Conservation (phyloP, 2,888 invertebrate species). For the Leptopilina drosophilae region DNA sequence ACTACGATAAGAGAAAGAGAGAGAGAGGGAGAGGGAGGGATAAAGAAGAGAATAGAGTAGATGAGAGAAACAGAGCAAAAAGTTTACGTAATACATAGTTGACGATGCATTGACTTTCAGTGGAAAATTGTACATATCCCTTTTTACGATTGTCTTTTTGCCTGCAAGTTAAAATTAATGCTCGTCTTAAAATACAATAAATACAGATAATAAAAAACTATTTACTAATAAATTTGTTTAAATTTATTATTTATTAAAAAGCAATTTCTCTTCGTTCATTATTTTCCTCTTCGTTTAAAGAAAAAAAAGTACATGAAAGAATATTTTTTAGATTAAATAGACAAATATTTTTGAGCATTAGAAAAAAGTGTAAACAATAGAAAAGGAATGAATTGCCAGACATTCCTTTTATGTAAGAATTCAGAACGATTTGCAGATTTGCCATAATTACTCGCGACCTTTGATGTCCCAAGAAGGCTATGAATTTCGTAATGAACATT, state of each 20-base stretch:
- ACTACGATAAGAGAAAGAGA: slow-evolving; percentile 39
- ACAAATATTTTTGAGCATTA: too few species aligned
- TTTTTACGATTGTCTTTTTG: neutral
- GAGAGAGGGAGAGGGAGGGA: neutral
- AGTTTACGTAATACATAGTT: slow-evolving; percentile 20
- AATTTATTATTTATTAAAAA: too few species aligned
- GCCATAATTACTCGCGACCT: slow-evolving; percentile 6
- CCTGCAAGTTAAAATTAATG: neutral
- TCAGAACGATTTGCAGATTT: slow-evolving; percentile 12
- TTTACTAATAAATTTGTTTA: too few species aligned
- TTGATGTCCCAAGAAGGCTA: slow-evolving; percentile 1
- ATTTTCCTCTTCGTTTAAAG: too few species aligned
- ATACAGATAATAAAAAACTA: too few species aligned
- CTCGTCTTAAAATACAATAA: neutral
- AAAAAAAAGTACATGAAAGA: too few species aligned
- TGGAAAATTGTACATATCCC: neutral
- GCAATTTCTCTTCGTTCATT: too few species aligned
- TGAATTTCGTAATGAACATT: slow-evolving; percentile 13
- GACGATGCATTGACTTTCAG: slow-evolving; percentile 3
- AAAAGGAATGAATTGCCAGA: slow-evolving; percentile 1
- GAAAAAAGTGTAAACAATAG: neutral
- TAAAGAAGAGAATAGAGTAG: neutral
- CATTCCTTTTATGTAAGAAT: slow-evolving; percentile 7
- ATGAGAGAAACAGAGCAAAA: slow-evolving; percentile 22
- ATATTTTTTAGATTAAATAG: too few species aligned